Conservation (phyloP, 2,888 invertebrate genomes). For the Cryptophagus acutangulus region DNA sequence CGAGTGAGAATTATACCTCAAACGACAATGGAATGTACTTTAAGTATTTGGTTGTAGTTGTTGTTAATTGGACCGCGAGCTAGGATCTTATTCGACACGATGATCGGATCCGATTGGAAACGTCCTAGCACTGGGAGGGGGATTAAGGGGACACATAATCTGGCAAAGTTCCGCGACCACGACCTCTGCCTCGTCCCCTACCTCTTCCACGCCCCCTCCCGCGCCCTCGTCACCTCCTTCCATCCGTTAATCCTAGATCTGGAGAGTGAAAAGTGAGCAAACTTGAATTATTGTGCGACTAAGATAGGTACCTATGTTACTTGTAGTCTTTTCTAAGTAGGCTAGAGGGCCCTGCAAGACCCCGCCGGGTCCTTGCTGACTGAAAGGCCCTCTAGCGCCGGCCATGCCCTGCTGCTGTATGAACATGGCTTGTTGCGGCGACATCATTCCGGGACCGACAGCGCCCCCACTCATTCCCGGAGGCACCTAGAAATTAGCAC, state of each 20-base stretch:
- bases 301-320: constrained; percentile 67
- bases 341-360: constrained; percentile 79
- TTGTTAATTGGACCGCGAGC: constrained; percentile 16
- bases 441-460: constrained; percentile 44
- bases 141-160: constrained; percentile 46
- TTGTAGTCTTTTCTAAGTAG: constrained; percentile 83
- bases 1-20: too few species aligned
- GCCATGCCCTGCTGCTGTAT: constrained; percentile 50
- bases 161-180: constrained; percentile 56
- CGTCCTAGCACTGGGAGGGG: constrained; percentile 34
- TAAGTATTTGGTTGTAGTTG: constrained; percentile 13
- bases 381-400: constrained; percentile 50
- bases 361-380: constrained; percentile 50
- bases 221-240: constrained; percentile 81
- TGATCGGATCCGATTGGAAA: too few species aligned
- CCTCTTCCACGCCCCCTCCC: constrained; percentile 74
- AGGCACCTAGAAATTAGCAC: constrained; percentile 40
- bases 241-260: constrained; percentile 65
- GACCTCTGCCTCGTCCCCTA: constrained; percentile 74
- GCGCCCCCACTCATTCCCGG: constrained; percentile 40
- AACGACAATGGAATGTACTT: constrained; percentile 9
- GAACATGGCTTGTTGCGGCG: constrained; percentile 53
- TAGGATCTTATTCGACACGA: constrained; percentile 4
- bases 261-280: background rate
- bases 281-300: background rate